Evolutionary conservation across 2,113 vertebrate species (phyloP).

Genomic region (Sylvia atricapilla): DNA sequence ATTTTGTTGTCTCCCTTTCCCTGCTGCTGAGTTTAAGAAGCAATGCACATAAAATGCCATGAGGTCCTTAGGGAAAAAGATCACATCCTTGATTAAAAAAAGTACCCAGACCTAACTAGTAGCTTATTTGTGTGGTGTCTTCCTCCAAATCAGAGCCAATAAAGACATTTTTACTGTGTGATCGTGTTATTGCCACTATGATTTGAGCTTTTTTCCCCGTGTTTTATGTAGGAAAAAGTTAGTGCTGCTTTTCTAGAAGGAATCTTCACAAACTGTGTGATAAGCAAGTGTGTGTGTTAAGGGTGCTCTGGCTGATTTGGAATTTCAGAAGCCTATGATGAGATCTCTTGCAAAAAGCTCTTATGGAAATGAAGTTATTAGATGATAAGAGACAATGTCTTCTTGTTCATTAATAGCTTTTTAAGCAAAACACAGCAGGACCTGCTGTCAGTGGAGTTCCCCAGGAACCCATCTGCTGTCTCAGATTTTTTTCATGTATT

Average conservation of each 20-base stretch:
- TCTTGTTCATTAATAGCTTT: background rate
- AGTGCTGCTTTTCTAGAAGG: background rate
- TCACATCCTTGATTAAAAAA: background rate
- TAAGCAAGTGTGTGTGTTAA: background rate
- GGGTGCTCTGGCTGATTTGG: background rate
- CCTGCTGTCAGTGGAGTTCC: background rate
- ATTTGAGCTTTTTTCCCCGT: background rate
- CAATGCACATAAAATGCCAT: background rate
- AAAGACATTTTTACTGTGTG: background rate
- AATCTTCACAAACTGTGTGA: background rate
- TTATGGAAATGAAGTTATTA: background rate
- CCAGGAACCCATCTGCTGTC: background rate
- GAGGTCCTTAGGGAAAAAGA: background rate
- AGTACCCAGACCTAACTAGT: background rate
- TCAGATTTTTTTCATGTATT: background rate
- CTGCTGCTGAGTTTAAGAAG: background rate
- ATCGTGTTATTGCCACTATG: background rate
- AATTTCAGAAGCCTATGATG: background rate
- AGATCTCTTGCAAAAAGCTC: background rate
- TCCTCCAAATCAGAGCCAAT: background rate
- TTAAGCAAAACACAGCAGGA: background rate
- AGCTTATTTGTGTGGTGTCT: background rate
- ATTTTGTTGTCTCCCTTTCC: background rate
- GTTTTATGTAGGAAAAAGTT: background rate
- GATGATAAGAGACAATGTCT: background rate